Base-by-base conservation (phyloP, 2,888 invertebrate species). In the Rhaphigaster nebulosa region DNA sequence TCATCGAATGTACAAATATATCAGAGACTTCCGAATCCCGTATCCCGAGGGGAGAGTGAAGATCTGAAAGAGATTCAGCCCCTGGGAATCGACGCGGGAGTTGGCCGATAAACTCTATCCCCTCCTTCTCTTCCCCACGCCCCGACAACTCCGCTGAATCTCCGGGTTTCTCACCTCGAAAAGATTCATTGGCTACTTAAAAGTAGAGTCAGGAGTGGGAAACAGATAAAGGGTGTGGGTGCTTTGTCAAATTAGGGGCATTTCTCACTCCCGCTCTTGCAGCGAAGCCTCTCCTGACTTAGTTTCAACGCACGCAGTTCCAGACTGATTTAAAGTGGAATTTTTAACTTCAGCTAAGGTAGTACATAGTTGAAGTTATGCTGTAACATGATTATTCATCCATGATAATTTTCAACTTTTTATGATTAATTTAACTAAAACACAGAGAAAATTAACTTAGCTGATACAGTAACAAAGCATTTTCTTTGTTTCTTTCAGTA, bases 161-260 rank as follows among this genome's bases (percentile, higher is more conserved):
- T 80, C 84, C 26, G 41, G 84, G 84, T 84, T 60, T 60, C 88
- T 41, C 88, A 56, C 88, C 88, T 60, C n/a, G 41, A 65, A 88
- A 60, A 88, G 88, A 88, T 88, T 88, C 88, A 88, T 88, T 60
- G 88, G 60, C 88, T 88, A 60, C 88, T 88, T 88, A 41, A 88
- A 60, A 88, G 88, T 88, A 88, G 41, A 88, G 88, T 88, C 88
- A 88, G 88, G 88, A 88, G 56, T 38, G 54, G 56, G 87, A 34
- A 34, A 88, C 56, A 88, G 54, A 88, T 60, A 60, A 60, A 87
- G 87, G 87, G 54, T 26, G 8, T 29, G 52, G 34, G 54, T 87
- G 34, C 87, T 87, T 56, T 87, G 87, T 87, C 87, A 87, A 87
- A 87, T 87, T 87, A 87, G 50, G 34, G 84, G 84, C 45, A 84